Evolutionary conservation across 2,797 vertebrate species (phyloP).

Genomic region (Hirundo rustica): DNA sequence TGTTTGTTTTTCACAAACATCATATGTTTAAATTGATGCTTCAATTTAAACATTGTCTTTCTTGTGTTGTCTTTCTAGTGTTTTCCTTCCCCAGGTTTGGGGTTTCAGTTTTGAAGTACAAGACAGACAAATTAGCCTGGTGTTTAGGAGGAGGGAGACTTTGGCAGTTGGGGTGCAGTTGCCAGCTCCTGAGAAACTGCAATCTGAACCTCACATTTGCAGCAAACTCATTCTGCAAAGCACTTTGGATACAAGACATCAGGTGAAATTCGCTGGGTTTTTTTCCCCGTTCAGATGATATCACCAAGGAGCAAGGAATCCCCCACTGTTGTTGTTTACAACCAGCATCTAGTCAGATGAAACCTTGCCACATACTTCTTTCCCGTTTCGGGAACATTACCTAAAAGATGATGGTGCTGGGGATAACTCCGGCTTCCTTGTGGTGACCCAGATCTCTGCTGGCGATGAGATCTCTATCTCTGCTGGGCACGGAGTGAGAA

Average conservation of each 20-base stretch:
- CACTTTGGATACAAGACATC: background rate
- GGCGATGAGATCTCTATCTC: background rate
- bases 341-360: background rate
- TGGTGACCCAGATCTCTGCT: constrained; percentile 46
- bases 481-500: rapidly evolving
- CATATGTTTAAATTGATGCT: background rate
- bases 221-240: background rate
- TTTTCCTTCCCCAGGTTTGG: background rate
- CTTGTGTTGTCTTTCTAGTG: background rate
- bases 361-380: background rate
- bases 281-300: background rate
- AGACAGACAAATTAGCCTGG: background rate
- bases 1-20: background rate
- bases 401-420: background rate
- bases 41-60: background rate
- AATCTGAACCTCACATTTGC: background rate
- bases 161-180: background rate
- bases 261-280: rapidly evolving
- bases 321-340: background rate
- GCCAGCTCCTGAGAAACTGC: background rate
- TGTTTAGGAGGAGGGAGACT: background rate
- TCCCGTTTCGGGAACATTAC: background rate
- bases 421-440: constrained; percentile 13
- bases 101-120: background rate
- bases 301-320: background rate